phyloP scores from a whole-genome alignment of 2,888 invertebrate genomes.

The Caenorhabditis doughertyi region DNA sequence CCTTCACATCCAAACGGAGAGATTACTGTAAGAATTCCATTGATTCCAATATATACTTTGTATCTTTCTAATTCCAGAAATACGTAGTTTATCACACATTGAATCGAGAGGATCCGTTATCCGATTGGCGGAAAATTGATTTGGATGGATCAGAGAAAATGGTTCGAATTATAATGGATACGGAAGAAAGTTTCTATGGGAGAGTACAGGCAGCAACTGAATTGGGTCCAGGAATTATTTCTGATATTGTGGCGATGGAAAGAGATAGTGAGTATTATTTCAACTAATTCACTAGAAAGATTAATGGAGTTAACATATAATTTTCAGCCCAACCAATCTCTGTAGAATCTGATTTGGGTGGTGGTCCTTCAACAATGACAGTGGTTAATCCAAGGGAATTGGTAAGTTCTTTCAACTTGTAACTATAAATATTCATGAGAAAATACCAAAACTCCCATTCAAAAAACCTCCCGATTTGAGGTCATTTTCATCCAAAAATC shows the following conservation, averaged over 20 bases:
- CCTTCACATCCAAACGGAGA: slow-evolving; percentile 73
- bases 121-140: slow-evolving; percentile 73
- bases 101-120: slow-evolving; percentile 68
- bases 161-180: slow-evolving; percentile 59
- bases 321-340: slow-evolving; percentile 55
- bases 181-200: slow-evolving; percentile 68
- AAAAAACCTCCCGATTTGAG: too few relatives aligned
- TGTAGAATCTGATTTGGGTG: slow-evolving; percentile 34
- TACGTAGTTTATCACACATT: slow-evolving; percentile 72
- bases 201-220: slow-evolving; percentile 71
- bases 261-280: slow-evolving; percentile 58
- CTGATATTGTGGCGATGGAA: slow-evolving; percentile 70
- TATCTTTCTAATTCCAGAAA: slow-evolving; percentile 50
- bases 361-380: slow-evolving; percentile 24
- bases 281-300: too few relatives aligned
- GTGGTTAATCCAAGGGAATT: slow-evolving; percentile 55
- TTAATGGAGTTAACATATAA: not conserved
- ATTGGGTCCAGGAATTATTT: slow-evolving; percentile 73
- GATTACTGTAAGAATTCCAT: slow-evolving; percentile 62
- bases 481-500: too few relatives aligned
- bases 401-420: slow-evolving; percentile 23
- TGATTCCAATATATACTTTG: not conserved
- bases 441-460: not conserved
- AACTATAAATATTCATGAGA: not conserved
- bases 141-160: slow-evolving; percentile 67